Conservation (phyloP, 2,888 invertebrate genomes). For the Taphrorychus bicolor region DNA sequence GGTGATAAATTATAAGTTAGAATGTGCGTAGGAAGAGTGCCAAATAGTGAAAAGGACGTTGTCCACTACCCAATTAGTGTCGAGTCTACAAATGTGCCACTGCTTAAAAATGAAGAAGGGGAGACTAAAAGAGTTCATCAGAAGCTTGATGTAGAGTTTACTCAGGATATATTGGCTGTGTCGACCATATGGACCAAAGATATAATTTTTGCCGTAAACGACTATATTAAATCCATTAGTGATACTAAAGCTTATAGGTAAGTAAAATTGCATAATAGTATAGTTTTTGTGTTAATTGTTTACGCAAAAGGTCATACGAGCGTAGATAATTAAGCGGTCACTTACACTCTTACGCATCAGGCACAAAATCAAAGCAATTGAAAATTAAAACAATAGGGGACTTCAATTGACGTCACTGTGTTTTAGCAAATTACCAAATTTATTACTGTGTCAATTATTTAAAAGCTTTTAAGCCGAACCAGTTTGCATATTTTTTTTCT, state of each 20-base stretch:
- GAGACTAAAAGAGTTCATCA: not conserved
- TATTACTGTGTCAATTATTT: too few relatives aligned
- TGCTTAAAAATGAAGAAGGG: constrained; percentile 18
- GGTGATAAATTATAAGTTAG: too few relatives aligned
- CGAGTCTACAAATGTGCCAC: too few relatives aligned
- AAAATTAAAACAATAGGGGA: not conserved
- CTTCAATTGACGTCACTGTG: constrained; percentile 4
- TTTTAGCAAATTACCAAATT: too few relatives aligned
- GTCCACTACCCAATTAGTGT: constrained; percentile 13
- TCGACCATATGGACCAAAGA: constrained; percentile 52
- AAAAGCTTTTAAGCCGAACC: too few relatives aligned
- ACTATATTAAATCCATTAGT: constrained; percentile 46
- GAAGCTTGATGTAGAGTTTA: constrained; percentile 10
- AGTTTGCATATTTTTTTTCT: constrained; percentile 35
- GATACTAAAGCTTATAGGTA: constrained; percentile 52
- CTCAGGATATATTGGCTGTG: constrained; percentile 51
- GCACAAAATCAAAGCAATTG: not conserved
- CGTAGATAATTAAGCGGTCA: not conserved
- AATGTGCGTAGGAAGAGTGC: constrained; percentile 47
- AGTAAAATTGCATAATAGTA: constrained; percentile 23
- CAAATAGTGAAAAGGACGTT: constrained; percentile 33
- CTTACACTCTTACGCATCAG: too few relatives aligned
- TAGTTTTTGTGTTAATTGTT: not conserved
- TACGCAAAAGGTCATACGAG: not conserved
- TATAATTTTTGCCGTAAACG: constrained; percentile 45